Conservation (phyloP, 2,113 vertebrate genomes). For the Hoplias malabaricus region DNA sequence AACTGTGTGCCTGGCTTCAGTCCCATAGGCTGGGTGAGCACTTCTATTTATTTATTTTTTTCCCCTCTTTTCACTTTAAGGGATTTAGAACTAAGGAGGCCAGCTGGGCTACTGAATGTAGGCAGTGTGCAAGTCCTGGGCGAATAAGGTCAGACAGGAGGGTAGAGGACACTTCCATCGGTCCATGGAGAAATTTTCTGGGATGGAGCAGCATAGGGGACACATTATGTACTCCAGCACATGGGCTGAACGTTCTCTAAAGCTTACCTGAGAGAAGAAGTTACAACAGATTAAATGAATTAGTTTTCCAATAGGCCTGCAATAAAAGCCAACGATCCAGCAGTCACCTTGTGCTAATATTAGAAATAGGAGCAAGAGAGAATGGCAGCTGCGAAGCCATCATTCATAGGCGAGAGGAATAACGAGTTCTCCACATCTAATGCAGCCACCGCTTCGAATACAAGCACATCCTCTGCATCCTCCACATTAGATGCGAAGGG, state of each 20-base stretch:
- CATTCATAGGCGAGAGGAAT: constrained; percentile 41
- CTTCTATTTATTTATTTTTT: constrained; percentile 39
- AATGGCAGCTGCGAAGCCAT: constrained; percentile 44
- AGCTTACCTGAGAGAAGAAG: constrained; percentile 33
- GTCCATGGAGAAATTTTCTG: constrained; percentile 21
- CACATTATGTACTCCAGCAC: constrained; percentile 7
- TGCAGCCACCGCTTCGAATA: constrained; percentile 11
- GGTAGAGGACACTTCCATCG: not conserved
- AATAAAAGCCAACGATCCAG: constrained; percentile 57
- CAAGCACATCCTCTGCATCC: constrained; percentile 11
- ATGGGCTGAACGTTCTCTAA: constrained; percentile 17
- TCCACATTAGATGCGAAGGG: constrained; percentile 70
- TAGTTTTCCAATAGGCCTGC: constrained; percentile 48
- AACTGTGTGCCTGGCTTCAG: constrained; percentile 26
- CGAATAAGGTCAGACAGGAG: not conserved
- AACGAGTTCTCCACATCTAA: constrained; percentile 37
- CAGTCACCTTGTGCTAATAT: constrained; percentile 57
- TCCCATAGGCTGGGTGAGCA: constrained; percentile 39
- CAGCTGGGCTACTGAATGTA: not conserved
- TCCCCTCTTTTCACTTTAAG: not conserved
- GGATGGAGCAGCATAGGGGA: constrained; percentile 4
- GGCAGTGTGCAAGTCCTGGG: not conserved
- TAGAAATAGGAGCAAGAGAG: constrained; percentile 48
- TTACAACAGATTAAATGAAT: constrained; percentile 54
- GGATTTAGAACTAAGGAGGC: constrained; percentile 28